phyloP scores from a whole-genome alignment of 1,140 invertebrate genomes.

The Sycophila sp. region DNA sequence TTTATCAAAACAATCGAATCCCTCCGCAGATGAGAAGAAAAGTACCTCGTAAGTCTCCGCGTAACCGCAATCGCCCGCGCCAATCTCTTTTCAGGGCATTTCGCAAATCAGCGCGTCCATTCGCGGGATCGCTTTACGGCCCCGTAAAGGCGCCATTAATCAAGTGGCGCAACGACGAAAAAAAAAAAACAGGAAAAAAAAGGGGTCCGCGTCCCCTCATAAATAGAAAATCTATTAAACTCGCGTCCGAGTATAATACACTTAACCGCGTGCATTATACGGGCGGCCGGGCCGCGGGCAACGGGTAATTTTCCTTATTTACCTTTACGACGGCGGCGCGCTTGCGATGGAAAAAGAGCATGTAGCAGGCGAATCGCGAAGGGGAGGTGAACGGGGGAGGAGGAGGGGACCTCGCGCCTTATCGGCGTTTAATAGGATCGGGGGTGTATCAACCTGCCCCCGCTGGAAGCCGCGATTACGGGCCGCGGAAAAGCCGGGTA shows the following conservation, averaged over 20 bases:
- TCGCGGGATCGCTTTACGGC: background rate
- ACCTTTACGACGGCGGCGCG: background rate
- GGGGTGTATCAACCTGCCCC: slow-evolving; percentile 1
- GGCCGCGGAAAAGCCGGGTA: background rate
- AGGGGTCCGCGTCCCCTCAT: background rate
- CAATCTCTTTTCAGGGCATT: background rate
- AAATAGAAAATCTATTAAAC: slow-evolving; percentile 29
- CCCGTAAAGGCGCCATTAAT: slow-evolving; percentile 16
- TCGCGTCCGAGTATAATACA: background rate
- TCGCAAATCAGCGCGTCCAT: slow-evolving; percentile 15
- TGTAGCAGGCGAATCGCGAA: background rate
- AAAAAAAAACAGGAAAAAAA: background rate
- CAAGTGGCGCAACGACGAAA: background rate
- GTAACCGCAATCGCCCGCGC: too few species aligned
- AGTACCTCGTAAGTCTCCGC: too few species aligned
- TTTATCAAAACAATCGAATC: too few species aligned
- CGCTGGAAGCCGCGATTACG: background rate
- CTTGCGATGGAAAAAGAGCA: slow-evolving; percentile 8
- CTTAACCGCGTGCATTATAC: background rate
- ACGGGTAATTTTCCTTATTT: slow-evolving; percentile 21
- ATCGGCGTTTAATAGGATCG: slow-evolving; percentile 37
- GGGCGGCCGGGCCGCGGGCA: background rate
- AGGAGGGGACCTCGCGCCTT: slow-evolving; percentile 45
- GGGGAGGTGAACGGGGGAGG: background rate
- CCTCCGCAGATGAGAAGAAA: too few species aligned